Evolutionary conservation across 1,140 invertebrate genomes (phyloP), one percentile per base, ranked within the genome.

Genomic region (Sycophila sp.): DNA sequence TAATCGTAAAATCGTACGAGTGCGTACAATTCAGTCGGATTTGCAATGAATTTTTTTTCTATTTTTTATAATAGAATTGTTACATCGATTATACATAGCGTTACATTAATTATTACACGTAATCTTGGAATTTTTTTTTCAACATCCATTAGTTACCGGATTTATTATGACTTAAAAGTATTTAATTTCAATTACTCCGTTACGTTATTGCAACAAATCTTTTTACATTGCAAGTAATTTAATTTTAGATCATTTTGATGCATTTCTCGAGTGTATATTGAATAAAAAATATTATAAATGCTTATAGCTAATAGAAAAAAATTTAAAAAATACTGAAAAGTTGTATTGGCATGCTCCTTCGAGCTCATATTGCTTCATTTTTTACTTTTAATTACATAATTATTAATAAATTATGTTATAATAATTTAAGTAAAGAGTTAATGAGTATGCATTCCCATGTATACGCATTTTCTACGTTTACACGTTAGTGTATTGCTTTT

Each of bases 401-500:
- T n/a, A n/a, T n/a, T n/a, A n/a, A n/a, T n/a, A n/a, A n/a, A n/a
- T n/a, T n/a, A n/a, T n/a, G n/a, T n/a, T n/a, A n/a, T n/a, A n/a
- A n/a, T n/a, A n/a, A n/a, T n/a, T n/a, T n/a, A n/a, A n/a, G n/a
- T n/a, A n/a, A n/a, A n/a, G n/a, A n/a, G n/a, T n/a, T n/a, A n/a
- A n/a, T n/a, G n/a, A n/a, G n/a, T n/a, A n/a, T n/a, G n/a, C n/a
- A n/a, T n/a, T n/a, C n/a, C n/a, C n/a, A n/a, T n/a, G n/a, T n/a
- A n/a, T n/a, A n/a, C n/a, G n/a, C n/a, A n/a, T n/a, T n/a, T n/a
- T n/a, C n/a, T n/a, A n/a, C n/a, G n/a, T n/a, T n/a, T n/a, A n/a
- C n/a, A n/a, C n/a, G n/a, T n/a, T n/a, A n/a, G n/a, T 11, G 28
- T 65, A 53, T 65, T 65, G 62, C 62, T 38, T 60, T 17, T 28